Evolutionary conservation across 2,888 invertebrate species (phyloP), one percentile per base, ranked within the genome.

Genomic region (Argyresthia albistria): DNA sequence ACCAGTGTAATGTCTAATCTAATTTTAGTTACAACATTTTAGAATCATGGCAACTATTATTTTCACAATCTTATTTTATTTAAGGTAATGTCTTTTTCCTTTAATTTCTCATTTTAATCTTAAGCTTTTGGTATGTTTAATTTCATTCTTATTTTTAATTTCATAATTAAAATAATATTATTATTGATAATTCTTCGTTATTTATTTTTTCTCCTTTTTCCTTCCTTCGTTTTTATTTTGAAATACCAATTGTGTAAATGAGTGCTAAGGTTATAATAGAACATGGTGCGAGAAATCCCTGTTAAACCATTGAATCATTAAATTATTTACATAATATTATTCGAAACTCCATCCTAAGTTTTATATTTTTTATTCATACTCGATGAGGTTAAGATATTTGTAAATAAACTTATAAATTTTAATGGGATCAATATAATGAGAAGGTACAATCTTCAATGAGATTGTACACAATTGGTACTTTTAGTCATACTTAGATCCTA

Each of bases 81-180:
- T 58, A 54, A 49, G 53, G 61, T 54, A 62, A 61, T 58, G 55
- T 58, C 59, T 60, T 72, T 61, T 67, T 65, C 57, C 66, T 68
- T 65, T 70, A 50, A 73, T 76, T 76, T 77, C 78, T 79, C 78
- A 76, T 72, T 73, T n/a, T 83, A 83, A 80, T 69, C 63, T 76
- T 84, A 84, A 83, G 84, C 70, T 80, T 81, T 80, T 76, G 81
- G 84, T 84, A 84, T 84, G 84, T 76, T 87, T 86, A 83, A 76
- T 87, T 86, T 84, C 83, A 75, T 78, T 75, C 83, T 84, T 82
- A 84, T 80, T 83, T 81, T 84, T 83, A 82, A 75, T 83, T 86
- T 83, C 79, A 76, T 83, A 77, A 84, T 84, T 84, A 87, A 87
- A 84, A 76, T 81, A 86, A 76, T 80, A 81, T 80, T 80, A 82